Evolutionary conservation across 2,888 invertebrate genomes (phyloP).

Genomic region (Xestia c-nigrum): DNA sequence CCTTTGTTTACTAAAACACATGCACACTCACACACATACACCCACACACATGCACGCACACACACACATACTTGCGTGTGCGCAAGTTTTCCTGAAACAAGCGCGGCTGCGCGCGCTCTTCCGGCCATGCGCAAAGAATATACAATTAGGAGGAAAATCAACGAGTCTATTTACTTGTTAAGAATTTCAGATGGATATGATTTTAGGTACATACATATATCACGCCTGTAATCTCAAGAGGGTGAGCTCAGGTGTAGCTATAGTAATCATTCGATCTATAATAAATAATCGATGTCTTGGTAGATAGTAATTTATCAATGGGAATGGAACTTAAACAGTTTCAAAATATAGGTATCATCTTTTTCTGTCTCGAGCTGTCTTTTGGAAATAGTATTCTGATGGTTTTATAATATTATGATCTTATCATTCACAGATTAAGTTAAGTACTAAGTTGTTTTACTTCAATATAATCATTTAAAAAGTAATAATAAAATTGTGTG

Average conservation of each 20-base stretch:
- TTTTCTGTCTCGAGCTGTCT: background rate
- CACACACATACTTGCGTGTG: conserved; percentile 46
- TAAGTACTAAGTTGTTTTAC: background rate
- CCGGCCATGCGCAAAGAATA: conserved; percentile 77
- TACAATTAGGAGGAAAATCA: conserved; percentile 45
- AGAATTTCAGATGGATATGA: background rate
- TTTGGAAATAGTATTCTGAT: background rate
- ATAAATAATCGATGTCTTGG: background rate
- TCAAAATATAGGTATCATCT: background rate
- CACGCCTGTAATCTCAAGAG: background rate
- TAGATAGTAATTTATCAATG: background rate
- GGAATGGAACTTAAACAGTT: background rate
- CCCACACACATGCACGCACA: conserved; percentile 36
- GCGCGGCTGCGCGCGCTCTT: conserved; percentile 75
- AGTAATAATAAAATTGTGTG: background rate
- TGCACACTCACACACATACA: conserved; percentile 43
- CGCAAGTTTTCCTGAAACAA: conserved; percentile 81
- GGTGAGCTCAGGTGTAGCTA: background rate
- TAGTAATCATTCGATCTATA: background rate
- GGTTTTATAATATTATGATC: background rate
- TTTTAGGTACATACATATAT: background rate
- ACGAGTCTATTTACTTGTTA: conserved; percentile 26
- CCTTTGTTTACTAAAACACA: conserved; percentile 59
- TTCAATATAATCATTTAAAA: background rate
- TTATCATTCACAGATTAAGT: background rate